phyloP scores from a whole-genome alignment of 2,797 vertebrate genomes.

The Remorina albescens region DNA sequence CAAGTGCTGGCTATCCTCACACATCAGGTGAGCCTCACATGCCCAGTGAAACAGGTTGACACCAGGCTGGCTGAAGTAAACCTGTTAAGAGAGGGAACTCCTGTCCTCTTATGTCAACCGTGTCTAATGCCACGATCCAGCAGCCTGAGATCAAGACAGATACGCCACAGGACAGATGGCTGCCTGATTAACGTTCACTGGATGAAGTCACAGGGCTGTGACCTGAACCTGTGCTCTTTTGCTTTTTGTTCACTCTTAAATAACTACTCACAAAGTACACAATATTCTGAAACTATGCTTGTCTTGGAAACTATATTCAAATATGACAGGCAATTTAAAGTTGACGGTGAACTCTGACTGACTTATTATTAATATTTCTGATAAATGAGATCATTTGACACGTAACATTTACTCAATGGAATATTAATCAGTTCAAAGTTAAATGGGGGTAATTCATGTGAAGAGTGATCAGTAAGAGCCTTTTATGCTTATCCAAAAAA shows the following conservation, averaged over 20 bases:
- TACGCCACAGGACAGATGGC: slow-evolving; percentile 70
- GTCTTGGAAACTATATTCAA: neutral
- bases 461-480: neutral
- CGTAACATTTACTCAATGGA: too few relatives aligned
- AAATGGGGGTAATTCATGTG: neutral
- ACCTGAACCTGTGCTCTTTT: slow-evolving; percentile 32
- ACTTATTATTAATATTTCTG: neutral
- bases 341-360: neutral
- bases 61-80: slow-evolving; percentile 55
- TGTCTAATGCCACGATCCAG: slow-evolving; percentile 63
- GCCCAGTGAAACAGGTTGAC: slow-evolving; percentile 41
- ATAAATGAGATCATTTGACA: neutral
- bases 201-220: slow-evolving; percentile 48
- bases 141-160: slow-evolving; percentile 62
- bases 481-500: neutral
- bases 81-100: slow-evolving; percentile 70
- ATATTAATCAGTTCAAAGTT: too few relatives aligned
- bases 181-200: slow-evolving; percentile 65
- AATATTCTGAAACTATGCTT: neutral
- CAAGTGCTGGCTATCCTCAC: slow-evolving; percentile 23
- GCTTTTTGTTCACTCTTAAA: slow-evolving; percentile 35
- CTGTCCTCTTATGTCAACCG: slow-evolving; percentile 74
- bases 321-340: neutral
- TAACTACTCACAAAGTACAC: slow-evolving; percentile 4
- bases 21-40: slow-evolving; percentile 58